Conservation (phyloP, 1,140 invertebrate genomes). For the Hylaeus volcanicus region DNA sequence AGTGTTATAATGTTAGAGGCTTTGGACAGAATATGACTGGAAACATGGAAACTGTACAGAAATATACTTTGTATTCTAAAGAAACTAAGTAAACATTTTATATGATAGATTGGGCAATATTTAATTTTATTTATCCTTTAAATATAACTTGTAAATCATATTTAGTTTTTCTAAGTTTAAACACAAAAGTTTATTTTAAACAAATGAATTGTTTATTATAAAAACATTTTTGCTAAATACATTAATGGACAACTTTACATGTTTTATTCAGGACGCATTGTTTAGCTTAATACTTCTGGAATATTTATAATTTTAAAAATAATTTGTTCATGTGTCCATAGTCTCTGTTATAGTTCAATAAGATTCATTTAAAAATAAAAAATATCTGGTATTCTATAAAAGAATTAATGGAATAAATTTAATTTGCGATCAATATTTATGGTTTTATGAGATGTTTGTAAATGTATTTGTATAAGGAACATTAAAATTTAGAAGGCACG, state of each 20-base stretch:
- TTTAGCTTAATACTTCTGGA: background rate
- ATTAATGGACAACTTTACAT: background rate
- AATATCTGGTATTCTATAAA: background rate
- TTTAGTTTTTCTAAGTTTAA: background rate
- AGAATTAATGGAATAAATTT: background rate
- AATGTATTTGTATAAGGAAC: constrained; percentile 51
- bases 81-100: constrained; percentile 23
- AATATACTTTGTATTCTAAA: constrained; percentile 38
- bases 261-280: background rate
- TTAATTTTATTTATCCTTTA: background rate
- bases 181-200: constrained; percentile 8
- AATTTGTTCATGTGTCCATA: background rate
- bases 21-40: constrained; percentile 88
- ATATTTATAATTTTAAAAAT: constrained; percentile 18
- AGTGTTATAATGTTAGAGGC: constrained; percentile 84
- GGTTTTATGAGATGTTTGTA: constrained; percentile 1
- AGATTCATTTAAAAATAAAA: background rate
- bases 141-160: background rate
- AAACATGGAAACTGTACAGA: constrained; percentile 13
- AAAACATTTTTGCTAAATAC: constrained; percentile 25
- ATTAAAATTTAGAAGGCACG: constrained; percentile 69
- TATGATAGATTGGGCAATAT: constrained; percentile 10
- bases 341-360: background rate
- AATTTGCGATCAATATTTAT: background rate
- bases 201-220: constrained; percentile 34